Percentiles rank a stretch among this genome's conserved stretches.
These are phyloP conservation scores for Denticeps clupeoides DNA, from an alignment of 2,797 vertebrate genomes.

Conservation along the genomic window DNA sequence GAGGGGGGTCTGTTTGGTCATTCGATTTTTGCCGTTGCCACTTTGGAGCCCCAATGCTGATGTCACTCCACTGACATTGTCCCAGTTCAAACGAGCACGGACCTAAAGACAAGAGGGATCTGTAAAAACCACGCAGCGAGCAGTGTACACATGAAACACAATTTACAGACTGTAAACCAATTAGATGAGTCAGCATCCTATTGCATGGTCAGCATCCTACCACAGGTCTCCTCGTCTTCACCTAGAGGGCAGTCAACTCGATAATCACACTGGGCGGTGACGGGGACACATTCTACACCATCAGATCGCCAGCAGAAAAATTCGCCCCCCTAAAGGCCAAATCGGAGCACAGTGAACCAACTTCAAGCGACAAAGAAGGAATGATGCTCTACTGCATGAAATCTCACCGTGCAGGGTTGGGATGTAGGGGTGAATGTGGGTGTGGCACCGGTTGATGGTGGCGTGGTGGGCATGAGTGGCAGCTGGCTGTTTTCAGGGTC, in stretches of 20 bases:
- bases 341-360: background rate
- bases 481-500: slow-evolving; percentile 50
- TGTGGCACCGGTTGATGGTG: slow-evolving; percentile 11
- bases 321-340: slow-evolving; percentile 28
- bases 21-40: slow-evolving; percentile 53
- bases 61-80: slow-evolving; percentile 51
- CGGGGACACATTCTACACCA: slow-evolving; percentile 37
- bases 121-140: background rate
- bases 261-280: slow-evolving; percentile 46
- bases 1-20: slow-evolving; percentile 37
- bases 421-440: slow-evolving; percentile 12
- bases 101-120: slow-evolving; percentile 34
- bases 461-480: slow-evolving; percentile 27
- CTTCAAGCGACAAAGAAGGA: slow-evolving; percentile 26
- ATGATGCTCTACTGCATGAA: background rate
- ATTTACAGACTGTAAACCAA: too few relatives aligned
- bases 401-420: slow-evolving; percentile 46
- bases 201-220: too few relatives aligned
- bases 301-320: slow-evolving; percentile 54
- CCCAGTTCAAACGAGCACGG: slow-evolving; percentile 56
- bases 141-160: too few relatives aligned
- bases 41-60: slow-evolving; percentile 34
- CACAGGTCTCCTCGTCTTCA: slow-evolving; percentile 59
- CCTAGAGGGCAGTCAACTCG: slow-evolving; percentile 48
- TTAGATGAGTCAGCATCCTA: too few relatives aligned